These are phyloP conservation scores for Brachypalpus laphriformis DNA, from an alignment of 2,888 invertebrate genomes.

Conservation along the genomic window DNA sequence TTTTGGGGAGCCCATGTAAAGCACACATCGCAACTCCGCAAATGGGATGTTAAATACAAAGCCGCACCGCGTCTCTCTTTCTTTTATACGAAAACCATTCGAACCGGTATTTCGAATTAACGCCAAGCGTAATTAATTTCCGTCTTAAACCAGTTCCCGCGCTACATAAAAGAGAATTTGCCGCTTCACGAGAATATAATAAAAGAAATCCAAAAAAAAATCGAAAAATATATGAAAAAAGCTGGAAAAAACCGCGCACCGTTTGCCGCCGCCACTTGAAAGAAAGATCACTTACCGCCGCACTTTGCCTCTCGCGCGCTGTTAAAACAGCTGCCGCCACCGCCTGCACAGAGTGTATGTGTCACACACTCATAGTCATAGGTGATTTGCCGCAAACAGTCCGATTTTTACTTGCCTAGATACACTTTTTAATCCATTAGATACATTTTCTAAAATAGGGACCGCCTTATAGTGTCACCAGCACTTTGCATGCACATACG, in stretches of 20 bases:
- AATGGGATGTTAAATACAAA: conserved; percentile 63
- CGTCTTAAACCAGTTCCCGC: conserved; percentile 75
- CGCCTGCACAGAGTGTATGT: conserved; percentile 36
- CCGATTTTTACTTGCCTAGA: conserved; percentile 38
- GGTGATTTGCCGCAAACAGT: conserved; percentile 60
- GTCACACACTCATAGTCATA: conserved; percentile 47
- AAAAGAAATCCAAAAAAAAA: conserved; percentile 35
- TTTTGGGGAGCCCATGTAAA: conserved; percentile 18
- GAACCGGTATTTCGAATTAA: conserved; percentile 74
- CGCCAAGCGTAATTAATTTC: conserved; percentile 76
- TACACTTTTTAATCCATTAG: conserved; percentile 53
- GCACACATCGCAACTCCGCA: conserved; percentile 34
- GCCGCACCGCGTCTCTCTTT: conserved; percentile 35
- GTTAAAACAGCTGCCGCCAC: conserved; percentile 50
- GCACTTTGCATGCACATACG: conserved; percentile 8
- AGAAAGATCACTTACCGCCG: conserved; percentile 71
- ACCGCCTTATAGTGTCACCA: conserved; percentile 36
- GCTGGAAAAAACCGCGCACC: conserved; percentile 49
- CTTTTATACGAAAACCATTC: conserved; percentile 35
- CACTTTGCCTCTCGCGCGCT: conserved; percentile 30
- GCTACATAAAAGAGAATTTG: conserved; percentile 68
- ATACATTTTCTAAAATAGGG: conserved; percentile 28
- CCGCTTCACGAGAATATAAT: conserved; percentile 68
- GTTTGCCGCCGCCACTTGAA: conserved; percentile 65
- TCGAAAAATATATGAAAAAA: conserved; percentile 48